Evolutionary conservation across 92 coral and sea anemone species (phyloP), one percentile per base, ranked within the genome.

Genomic region (Porites cylindrica): DNA sequence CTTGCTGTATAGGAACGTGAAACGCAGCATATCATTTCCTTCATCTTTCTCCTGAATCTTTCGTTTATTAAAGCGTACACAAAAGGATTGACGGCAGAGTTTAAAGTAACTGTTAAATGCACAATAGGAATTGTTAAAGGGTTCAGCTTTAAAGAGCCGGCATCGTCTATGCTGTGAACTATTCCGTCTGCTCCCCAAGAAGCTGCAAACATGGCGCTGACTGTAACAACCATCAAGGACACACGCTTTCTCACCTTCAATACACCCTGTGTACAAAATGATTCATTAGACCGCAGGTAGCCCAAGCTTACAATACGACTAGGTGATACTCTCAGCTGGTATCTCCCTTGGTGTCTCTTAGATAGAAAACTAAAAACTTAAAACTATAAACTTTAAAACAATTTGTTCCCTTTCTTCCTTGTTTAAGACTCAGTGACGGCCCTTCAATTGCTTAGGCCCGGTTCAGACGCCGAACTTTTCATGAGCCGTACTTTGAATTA

Each of bases 41-140:
- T 38, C 5, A 71, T 38, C 56, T 71, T 71, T 54, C 47, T 54
- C 54, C 21, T 71, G 76, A 71, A 71, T 71, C 76, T 53, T 38
- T 71, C 13, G 76, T 32, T 71, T 71, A 32, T 71, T 16, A 71
- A 21, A 1, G 76, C 76, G 20, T 71, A 71, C 16, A 54, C 76
- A 71, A 71, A 71, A 8, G 72, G 72, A 24, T 67, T 20, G 43
- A 67, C 47, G 11, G 72, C 72, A 14, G 72, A 67, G 23, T 67
- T 71, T 17, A 71, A 71, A 53, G 47, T 71, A 16, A 71, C 14
- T 8, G 4, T 32, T 11, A 16, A 13, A 43, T 71, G 76, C 17
- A 54, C 14, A 43, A 71, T 43, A 54, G 76, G 56, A 43, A 71
- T 11, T 32, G 56, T 54, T 17, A 71, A 38, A 71, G 76, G 76